A percentile compares a stretch with the other conserved stretches of the same genome.
These are phyloP conservation scores for Oceanodroma leucorhoa DNA, from an alignment of 2,797 vertebrate genomes.

Conservation along the genomic window DNA sequence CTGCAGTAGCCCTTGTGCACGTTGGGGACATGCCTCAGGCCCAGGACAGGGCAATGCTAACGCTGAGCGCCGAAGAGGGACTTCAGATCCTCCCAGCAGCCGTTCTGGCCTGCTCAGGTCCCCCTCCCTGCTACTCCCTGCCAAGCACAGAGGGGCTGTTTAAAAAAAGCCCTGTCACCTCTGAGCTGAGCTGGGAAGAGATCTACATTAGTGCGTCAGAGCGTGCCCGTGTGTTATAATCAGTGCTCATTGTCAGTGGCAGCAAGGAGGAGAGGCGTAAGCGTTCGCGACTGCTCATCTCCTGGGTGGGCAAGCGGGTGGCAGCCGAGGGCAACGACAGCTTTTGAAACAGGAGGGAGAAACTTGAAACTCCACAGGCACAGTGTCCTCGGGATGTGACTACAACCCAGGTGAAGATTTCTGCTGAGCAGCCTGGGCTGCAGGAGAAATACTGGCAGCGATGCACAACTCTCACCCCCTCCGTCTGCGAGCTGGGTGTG, in stretches of 20 bases:
- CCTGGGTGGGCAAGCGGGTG: background rate
- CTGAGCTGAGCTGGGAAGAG: background rate
- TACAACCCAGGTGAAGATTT: background rate
- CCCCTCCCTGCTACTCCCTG: background rate
- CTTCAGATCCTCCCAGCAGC: background rate
- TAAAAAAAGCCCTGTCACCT: background rate
- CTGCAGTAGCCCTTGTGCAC: accelerated
- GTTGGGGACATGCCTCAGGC: background rate
- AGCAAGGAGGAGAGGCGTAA: accelerated
- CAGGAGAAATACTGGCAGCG: background rate
- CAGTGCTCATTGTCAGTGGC: background rate
- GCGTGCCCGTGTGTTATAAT: accelerated
- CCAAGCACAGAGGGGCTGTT: background rate
- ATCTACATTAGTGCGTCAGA: background rate
- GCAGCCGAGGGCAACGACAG: background rate
- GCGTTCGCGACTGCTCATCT: background rate
- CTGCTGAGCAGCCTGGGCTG: background rate
- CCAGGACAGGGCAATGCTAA: accelerated
- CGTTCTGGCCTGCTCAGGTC: background rate
- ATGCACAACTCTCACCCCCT: background rate
- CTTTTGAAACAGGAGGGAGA: background rate
- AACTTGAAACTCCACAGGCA: background rate
- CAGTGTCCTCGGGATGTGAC: background rate
- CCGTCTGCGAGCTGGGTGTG: accelerated
- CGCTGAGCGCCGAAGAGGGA: background rate